Evolutionary conservation across 2,113 vertebrate species (phyloP).

Genomic region (Gymnobelideus leadbeateri): DNA sequence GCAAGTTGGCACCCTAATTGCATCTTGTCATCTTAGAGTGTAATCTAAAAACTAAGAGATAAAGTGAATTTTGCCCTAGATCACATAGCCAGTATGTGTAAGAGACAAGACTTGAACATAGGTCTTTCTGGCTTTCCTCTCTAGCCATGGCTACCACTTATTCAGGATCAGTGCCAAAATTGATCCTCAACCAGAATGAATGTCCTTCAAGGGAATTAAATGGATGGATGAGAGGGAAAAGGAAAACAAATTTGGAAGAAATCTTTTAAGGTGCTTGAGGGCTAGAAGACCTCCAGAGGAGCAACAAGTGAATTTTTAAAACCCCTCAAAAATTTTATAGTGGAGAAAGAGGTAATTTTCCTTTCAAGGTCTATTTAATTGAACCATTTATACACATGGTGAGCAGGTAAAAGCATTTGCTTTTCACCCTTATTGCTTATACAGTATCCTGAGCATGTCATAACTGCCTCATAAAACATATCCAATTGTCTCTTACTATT

Average conservation of each 20-base stretch:
- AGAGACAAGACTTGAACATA: background rate
- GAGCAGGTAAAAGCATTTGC: background rate
- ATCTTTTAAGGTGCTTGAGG: background rate
- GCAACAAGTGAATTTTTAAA: constrained; percentile 39
- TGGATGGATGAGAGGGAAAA: background rate
- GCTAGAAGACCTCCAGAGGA: background rate
- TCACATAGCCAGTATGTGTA: background rate
- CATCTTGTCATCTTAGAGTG: background rate
- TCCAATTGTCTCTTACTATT: constrained; percentile 31
- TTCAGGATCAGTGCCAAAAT: background rate
- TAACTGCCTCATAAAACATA: constrained; percentile 36
- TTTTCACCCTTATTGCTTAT: constrained; percentile 17
- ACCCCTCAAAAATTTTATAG: background rate
- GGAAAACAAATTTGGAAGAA: constrained; percentile 12
- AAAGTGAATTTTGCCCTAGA: background rate
- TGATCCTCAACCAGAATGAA: background rate
- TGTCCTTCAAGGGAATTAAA: background rate
- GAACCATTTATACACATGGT: constrained; percentile 18
- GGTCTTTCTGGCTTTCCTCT: background rate
- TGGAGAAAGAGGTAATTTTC: constrained; percentile 18
- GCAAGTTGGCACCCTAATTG: background rate
- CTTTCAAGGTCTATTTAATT: constrained; percentile 39
- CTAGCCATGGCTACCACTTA: background rate
- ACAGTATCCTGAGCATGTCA: background rate
- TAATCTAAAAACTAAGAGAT: background rate